These are phyloP conservation scores for Bellardia bayeri DNA, from an alignment of 2,888 invertebrate species.

Conservation along the genomic window DNA sequence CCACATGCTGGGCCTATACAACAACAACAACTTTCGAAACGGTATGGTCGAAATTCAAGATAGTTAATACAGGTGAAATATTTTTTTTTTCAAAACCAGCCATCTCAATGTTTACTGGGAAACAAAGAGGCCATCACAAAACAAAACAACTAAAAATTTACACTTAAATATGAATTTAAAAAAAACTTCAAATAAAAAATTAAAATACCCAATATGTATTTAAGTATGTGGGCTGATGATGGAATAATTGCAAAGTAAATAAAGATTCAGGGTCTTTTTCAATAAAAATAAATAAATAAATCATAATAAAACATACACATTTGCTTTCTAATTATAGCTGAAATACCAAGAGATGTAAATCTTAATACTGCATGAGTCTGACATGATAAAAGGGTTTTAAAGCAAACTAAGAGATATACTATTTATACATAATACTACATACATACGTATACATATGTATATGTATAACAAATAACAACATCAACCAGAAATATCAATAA, in stretches of 20 bases:
- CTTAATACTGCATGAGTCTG: not conserved
- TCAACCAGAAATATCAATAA: slow-evolving; percentile 5
- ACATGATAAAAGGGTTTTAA: slow-evolving; percentile 27
- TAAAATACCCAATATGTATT: not conserved
- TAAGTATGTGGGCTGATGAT: slow-evolving; percentile 32
- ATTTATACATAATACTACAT: no score
- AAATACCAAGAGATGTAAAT: not conserved
- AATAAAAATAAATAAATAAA: not conserved
- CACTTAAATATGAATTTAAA: slow-evolving; percentile 13
- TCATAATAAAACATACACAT: not conserved
- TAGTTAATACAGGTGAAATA: no score
- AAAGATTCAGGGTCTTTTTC: slow-evolving; percentile 44
- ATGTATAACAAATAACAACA: not conserved
- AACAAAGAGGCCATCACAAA: not conserved
- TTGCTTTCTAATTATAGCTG: not conserved
- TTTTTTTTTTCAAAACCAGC: no score
- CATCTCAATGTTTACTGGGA: not conserved
- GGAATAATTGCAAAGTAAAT: slow-evolving; percentile 40
- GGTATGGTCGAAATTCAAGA: no score
- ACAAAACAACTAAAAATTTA: not conserved
- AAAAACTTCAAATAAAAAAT: not conserved
- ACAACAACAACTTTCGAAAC: no score
- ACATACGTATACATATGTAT: not conserved
- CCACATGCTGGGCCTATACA: no score
- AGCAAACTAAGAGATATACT: slow-evolving; percentile 3